A percentile compares a stretch with the other conserved stretches of the same genome.
Evolutionary conservation across 2,113 vertebrate species (phyloP).

Genomic region (Strix aluco): DNA sequence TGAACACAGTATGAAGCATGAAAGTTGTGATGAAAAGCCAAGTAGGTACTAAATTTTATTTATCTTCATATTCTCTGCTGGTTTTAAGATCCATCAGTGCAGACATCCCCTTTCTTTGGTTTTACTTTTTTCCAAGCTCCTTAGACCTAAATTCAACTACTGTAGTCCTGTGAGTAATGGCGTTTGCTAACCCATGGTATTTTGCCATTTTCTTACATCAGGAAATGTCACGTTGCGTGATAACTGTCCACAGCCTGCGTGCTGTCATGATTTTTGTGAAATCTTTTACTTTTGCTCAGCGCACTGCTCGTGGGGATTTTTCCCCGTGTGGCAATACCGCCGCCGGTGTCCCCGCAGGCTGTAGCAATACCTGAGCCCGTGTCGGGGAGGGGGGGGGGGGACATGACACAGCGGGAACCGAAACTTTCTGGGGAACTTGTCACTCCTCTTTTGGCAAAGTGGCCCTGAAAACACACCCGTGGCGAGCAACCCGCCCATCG

Average conservation of each 20-base stretch:
- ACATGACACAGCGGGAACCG: too few species aligned
- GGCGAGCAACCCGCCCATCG: neutral
- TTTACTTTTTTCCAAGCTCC: neutral
- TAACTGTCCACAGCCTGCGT: rapidly evolving
- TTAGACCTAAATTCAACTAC: neutral
- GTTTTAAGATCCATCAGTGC: neutral
- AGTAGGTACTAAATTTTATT: neutral
- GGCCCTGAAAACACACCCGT: too few species aligned
- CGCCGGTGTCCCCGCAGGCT: neutral
- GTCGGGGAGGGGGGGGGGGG: rapidly evolving
- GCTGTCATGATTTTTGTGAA: neutral
- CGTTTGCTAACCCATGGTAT: neutral
- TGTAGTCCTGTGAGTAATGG: neutral
- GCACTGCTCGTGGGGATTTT: neutral
- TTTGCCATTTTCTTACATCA: neutral
- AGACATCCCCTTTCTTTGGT: neutral
- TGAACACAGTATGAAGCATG: neutral
- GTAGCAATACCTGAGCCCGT: neutral
- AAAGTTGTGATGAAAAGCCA: neutral
- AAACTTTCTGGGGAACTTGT: rapidly evolving
- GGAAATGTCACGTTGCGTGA: neutral
- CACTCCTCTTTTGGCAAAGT: neutral
- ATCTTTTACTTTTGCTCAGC: neutral
- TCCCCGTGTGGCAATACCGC: neutral
- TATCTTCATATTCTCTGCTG: neutral